These are phyloP conservation scores for Halcyon chelicuti DNA, from an alignment of 2,797 vertebrate species.

Conservation along the genomic window DNA sequence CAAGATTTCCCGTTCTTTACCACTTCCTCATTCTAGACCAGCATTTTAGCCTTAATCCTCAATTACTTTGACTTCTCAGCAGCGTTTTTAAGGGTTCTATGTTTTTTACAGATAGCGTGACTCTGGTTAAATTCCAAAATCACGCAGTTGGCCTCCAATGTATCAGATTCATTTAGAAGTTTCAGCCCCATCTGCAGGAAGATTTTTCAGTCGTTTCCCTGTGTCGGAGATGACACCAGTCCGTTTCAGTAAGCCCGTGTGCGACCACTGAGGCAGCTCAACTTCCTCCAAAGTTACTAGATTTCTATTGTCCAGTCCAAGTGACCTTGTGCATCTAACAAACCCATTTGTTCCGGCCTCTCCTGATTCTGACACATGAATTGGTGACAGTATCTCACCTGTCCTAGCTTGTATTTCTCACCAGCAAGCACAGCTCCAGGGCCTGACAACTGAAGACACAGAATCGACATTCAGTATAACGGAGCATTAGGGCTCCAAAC, in stretches of 20 bases:
- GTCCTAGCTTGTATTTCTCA: not conserved
- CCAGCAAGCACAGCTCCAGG: rapidly evolving
- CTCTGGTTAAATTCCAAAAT: not conserved
- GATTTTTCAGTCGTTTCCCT: not conserved
- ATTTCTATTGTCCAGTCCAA: not conserved
- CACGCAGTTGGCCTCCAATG: rapidly evolving
- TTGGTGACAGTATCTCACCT: not conserved
- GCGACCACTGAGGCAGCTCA: not conserved
- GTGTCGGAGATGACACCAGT: not conserved
- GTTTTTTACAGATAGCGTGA: not conserved
- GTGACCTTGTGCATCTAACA: not conserved
- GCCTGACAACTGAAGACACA: not conserved
- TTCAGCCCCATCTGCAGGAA: not conserved
- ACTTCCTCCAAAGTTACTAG: not conserved
- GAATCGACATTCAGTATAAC: rapidly evolving
- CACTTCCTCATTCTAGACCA: not conserved
- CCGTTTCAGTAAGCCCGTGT: not conserved
- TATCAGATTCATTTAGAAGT: not conserved
- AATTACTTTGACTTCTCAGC: not conserved
- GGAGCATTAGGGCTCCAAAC: not conserved
- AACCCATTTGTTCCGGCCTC: not conserved
- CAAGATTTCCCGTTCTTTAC: not conserved
- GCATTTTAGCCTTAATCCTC: not conserved
- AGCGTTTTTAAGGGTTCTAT: not conserved
- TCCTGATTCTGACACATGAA: not conserved